Evolutionary conservation across 2,888 invertebrate species (phyloP).

Genomic region (Agrochola circellaris): DNA sequence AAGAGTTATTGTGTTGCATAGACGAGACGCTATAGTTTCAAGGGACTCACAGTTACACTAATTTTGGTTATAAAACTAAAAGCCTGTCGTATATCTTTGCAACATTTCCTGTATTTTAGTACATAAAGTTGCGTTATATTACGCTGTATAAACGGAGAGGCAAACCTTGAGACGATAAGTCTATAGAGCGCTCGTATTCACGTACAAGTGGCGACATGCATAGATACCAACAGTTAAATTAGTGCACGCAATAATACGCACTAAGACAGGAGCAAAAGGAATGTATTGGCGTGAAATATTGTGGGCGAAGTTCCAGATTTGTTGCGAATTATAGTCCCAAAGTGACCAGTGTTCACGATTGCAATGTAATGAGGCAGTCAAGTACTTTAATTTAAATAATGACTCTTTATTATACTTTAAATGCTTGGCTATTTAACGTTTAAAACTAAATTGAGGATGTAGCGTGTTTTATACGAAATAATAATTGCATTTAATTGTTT

Average conservation of each 20-base stretch:
- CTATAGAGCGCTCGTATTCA: slow-evolving; percentile 49
- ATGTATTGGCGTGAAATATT: background rate
- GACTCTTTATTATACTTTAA: slow-evolving; percentile 22
- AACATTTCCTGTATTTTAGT: slow-evolving; percentile 48
- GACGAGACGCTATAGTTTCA: background rate
- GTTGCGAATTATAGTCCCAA: slow-evolving; percentile 34
- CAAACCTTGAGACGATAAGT: slow-evolving; percentile 58
- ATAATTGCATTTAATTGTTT: slow-evolving; percentile 3
- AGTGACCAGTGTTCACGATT: slow-evolving; percentile 29
- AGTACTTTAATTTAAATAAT: slow-evolving; percentile 50
- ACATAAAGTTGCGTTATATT: slow-evolving; percentile 28
- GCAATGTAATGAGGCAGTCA: slow-evolving; percentile 29
- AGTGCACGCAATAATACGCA: slow-evolving; percentile 27
- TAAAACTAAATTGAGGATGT: slow-evolving; percentile 45
- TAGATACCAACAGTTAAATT: slow-evolving; percentile 8
- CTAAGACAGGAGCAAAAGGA: background rate
- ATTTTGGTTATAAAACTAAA: slow-evolving; percentile 6
- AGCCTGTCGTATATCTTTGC: slow-evolving; percentile 7
- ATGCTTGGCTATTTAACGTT: slow-evolving; percentile 10
- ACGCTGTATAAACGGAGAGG: slow-evolving; percentile 31
- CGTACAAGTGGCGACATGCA: slow-evolving; percentile 25
- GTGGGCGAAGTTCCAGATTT: background rate
- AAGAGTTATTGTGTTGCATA: background rate
- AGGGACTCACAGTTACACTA: background rate
- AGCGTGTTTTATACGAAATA: slow-evolving; percentile 13